These are phyloP conservation scores for Actinernus sp. DNA, from an alignment of 92 coral and sea anemone species.

Conservation along the genomic window DNA sequence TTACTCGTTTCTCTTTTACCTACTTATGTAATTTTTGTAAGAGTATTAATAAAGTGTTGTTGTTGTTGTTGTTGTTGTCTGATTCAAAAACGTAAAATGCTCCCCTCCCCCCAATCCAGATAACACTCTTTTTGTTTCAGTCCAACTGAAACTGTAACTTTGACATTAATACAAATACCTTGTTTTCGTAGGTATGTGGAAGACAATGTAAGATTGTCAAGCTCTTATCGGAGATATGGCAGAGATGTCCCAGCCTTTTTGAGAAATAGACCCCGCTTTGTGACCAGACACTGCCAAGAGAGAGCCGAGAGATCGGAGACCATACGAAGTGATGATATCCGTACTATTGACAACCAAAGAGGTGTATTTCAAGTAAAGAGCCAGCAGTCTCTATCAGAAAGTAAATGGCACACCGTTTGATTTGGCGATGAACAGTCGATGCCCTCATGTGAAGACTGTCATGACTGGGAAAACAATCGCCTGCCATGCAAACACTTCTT, in stretches of 20 bases:
- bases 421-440: slow-evolving; percentile 44
- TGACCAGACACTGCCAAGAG: slow-evolving; percentile 47
- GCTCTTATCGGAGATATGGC: slow-evolving; percentile 38
- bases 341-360: not conserved
- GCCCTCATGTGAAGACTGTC: slow-evolving; percentile 30
- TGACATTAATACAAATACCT: too few species aligned
- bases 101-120: too few species aligned
- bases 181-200: slow-evolving; percentile 28
- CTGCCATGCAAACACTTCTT: slow-evolving; percentile 64
- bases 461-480: slow-evolving; percentile 38
- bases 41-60: too few species aligned
- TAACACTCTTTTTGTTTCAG: too few species aligned
- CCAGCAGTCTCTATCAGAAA: slow-evolving; percentile 12
- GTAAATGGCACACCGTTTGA: not conserved
- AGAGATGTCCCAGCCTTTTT: slow-evolving; percentile 42
- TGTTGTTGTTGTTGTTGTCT: too few species aligned
- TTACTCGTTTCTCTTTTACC: too few species aligned
- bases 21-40: too few species aligned
- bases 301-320: slow-evolving; percentile 13
- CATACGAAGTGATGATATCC: slow-evolving; percentile 18
- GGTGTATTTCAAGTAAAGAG: slow-evolving; percentile 25
- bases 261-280: slow-evolving; percentile 39
- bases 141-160: too few species aligned
- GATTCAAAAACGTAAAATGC: slow-evolving; percentile 5
- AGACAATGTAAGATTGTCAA: slow-evolving; percentile 39